A percentile compares a stretch with the other conserved stretches of the same genome.
These are phyloP conservation scores for Cricetomys ansorgei DNA, from an alignment of 2,113 vertebrate genomes.

Conservation along the genomic window DNA sequence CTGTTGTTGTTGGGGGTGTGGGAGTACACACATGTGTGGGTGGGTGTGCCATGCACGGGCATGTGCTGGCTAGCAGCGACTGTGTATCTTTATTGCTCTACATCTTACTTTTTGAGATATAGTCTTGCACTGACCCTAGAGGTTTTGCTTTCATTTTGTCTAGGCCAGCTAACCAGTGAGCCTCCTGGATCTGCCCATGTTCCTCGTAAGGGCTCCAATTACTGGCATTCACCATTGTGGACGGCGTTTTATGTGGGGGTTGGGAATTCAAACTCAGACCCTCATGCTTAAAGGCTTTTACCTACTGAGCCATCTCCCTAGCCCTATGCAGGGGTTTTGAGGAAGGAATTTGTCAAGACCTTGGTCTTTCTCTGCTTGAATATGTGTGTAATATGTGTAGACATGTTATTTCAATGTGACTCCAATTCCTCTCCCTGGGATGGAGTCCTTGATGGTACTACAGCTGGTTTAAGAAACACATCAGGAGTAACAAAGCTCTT, in stretches of 20 bases:
- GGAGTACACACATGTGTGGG: not conserved
- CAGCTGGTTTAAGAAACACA: not conserved
- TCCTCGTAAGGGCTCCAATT: no score
- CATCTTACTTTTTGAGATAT: not conserved
- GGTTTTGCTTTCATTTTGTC: not conserved
- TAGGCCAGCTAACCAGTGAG: not conserved
- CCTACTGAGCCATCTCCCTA: not conserved
- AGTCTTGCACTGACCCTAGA: not conserved
- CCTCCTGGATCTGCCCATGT: not conserved
- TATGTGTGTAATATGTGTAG: not conserved
- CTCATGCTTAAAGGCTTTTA: not conserved
- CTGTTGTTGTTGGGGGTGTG: not conserved
- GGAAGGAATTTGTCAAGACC: not conserved
- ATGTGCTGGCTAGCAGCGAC: not conserved
- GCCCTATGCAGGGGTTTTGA: not conserved
- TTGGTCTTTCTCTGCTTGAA: not conserved
- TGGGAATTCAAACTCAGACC: not conserved
- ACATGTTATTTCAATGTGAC: not conserved
- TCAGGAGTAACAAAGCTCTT: not conserved
- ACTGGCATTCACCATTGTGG: not conserved
- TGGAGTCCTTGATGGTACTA: not conserved
- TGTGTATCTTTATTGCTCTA: not conserved
- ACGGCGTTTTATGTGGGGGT: not conserved
- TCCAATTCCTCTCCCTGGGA: not conserved
- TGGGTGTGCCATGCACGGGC: no score